Evolutionary conservation across 2,797 vertebrate species (phyloP).

Genomic region (Limosa lapponica): DNA sequence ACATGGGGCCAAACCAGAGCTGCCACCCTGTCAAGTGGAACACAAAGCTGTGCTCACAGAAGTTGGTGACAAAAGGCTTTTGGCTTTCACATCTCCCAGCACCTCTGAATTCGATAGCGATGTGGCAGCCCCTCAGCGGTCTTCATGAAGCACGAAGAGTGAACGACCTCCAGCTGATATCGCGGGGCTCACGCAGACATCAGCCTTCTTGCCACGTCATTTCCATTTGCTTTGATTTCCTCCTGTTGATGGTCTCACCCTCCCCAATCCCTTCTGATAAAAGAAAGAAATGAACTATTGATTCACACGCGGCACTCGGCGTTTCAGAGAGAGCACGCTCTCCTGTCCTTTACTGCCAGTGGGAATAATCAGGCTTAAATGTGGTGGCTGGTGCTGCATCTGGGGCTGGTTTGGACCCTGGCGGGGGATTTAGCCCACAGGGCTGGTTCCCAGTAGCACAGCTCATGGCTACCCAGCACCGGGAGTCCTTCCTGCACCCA

Average conservation of each 20-base stretch:
- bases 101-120: not conserved
- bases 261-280: not conserved
- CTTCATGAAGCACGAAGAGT: not conserved
- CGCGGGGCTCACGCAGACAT: not conserved
- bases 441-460: not conserved
- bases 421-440: not conserved
- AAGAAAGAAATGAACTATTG: not conserved
- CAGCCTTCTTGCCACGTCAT: not conserved
- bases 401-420: not conserved
- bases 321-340: not conserved
- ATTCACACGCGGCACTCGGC: not conserved
- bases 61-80: not conserved
- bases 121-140: not conserved
- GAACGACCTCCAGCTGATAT: not conserved
- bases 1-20: not conserved
- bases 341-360: not conserved
- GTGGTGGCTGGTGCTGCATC: not conserved
- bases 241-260: not conserved
- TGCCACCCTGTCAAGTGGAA: not conserved
- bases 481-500: not conserved
- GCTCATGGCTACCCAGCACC: not conserved
- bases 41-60: not conserved
- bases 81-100: not conserved
- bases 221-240: slow-evolving; percentile 18
- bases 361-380: not conserved